Percentiles rank a stretch among this genome's conserved stretches.
Evolutionary conservation across 2,888 invertebrate species (phyloP).

Genomic region (Morpho helenor): DNA sequence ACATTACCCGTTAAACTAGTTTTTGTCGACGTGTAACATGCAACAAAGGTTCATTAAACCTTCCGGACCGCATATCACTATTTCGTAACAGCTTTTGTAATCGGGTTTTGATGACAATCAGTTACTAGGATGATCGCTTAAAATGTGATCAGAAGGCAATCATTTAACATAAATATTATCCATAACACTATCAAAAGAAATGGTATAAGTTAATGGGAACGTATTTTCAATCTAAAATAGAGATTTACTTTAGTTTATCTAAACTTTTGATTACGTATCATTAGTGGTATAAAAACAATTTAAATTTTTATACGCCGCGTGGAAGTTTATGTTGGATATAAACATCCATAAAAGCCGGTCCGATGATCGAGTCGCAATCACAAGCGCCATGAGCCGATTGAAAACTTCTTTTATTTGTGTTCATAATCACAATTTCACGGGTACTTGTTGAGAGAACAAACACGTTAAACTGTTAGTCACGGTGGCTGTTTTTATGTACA

Average conservation of each 20-base stretch:
- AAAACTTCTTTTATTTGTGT: conserved; percentile 44
- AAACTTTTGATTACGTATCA: conserved; percentile 9
- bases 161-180: conserved; percentile 22
- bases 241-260: conserved; percentile 6
- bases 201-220: conserved; percentile 14
- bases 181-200: not conserved
- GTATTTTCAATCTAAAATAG: conserved; percentile 11
- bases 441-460: conserved; percentile 59
- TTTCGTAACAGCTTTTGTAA: conserved; percentile 6
- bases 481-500: conserved; percentile 53
- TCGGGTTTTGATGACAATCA: conserved; percentile 12
- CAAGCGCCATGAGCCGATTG: conserved; percentile 29
- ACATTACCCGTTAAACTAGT: conserved; percentile 6
- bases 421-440: conserved; percentile 74
- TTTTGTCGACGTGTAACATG: conserved; percentile 2
- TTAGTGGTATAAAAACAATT: conserved; percentile 12
- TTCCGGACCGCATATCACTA: conserved; percentile 6
- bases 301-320: conserved; percentile 11
- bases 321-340: conserved; percentile 14
- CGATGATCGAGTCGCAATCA: conserved; percentile 25
- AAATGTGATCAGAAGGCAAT: conserved; percentile 10
- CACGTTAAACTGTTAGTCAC: conserved; percentile 69
- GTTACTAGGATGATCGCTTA: conserved; percentile 1
- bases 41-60: conserved; percentile 10
- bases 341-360: conserved; percentile 13